Percentiles rank a stretch among this genome's conserved stretches.
phyloP scores from a whole-genome alignment of 2,797 vertebrate species.

The Pangasius larnaudii region DNA sequence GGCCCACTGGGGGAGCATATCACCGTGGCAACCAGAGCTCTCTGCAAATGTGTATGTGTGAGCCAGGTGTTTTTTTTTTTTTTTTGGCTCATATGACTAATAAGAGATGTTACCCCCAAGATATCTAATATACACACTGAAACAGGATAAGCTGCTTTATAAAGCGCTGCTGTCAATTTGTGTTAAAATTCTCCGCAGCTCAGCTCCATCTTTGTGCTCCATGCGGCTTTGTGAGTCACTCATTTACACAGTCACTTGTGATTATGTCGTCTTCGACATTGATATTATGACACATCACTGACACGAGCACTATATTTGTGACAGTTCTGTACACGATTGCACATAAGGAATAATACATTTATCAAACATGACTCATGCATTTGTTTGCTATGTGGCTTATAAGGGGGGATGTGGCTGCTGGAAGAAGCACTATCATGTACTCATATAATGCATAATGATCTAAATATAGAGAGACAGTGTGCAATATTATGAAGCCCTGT shows the following conservation, averaged over 20 bases:
- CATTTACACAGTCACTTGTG: slow-evolving; percentile 13
- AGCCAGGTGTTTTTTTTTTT: slow-evolving; percentile 13
- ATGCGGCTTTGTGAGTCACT: slow-evolving; percentile 17
- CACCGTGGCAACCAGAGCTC: slow-evolving; percentile 48
- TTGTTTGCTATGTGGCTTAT: slow-evolving; percentile 23
- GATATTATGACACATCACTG: slow-evolving; percentile 26
- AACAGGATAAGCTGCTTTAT: slow-evolving; percentile 4
- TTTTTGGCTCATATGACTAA: slow-evolving; percentile 25
- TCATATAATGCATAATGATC: slow-evolving; percentile 15
- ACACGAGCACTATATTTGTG: background rate
- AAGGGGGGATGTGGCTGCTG: background rate
- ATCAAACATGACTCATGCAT: slow-evolving; percentile 30
- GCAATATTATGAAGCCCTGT: slow-evolving; percentile 1
- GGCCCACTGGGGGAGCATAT: slow-evolving; percentile 28
- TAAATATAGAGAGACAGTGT: slow-evolving; percentile 1
- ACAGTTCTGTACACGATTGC: background rate
- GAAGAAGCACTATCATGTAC: background rate
- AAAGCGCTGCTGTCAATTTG: slow-evolving; percentile 21
- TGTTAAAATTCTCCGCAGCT: background rate
- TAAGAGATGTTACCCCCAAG: slow-evolving; percentile 30
- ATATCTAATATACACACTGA: background rate
- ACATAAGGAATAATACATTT: slow-evolving; percentile 10
- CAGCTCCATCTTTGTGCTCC: background rate
- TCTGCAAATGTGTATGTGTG: slow-evolving; percentile 26
- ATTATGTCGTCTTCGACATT: slow-evolving; percentile 10